A percentile compares a stretch with the other conserved stretches of the same genome.
phyloP scores from a whole-genome alignment of 2,113 vertebrate species.

The Zosterops japonicus region DNA sequence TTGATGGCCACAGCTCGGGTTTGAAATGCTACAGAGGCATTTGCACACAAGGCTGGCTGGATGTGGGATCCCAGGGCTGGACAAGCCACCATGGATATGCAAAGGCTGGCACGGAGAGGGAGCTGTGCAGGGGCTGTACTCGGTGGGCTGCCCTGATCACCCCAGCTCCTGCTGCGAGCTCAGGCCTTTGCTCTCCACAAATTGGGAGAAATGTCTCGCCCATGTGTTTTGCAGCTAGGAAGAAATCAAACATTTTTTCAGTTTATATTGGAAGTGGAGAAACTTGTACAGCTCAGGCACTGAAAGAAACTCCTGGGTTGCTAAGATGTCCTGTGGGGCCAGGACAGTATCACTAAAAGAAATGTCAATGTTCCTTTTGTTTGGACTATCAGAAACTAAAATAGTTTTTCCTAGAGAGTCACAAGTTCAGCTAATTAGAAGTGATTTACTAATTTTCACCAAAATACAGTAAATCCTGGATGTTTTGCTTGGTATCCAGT shows the following conservation, averaged over 20 bases:
- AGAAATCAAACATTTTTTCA: background rate
- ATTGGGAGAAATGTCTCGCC: background rate
- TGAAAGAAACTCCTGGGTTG: background rate
- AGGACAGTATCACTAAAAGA: background rate
- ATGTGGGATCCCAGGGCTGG: background rate
- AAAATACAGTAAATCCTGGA: background rate
- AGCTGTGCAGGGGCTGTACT: rapidly evolving
- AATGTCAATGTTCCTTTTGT: background rate
- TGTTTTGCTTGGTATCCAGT: background rate
- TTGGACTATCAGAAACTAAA: background rate
- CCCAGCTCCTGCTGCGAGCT: rapidly evolving
- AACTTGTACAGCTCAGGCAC: background rate
- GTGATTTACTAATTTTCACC: background rate
- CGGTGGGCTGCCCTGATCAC: background rate
- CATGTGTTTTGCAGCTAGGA: background rate
- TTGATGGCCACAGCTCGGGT: background rate
- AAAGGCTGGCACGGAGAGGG: rapidly evolving
- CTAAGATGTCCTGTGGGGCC: background rate
- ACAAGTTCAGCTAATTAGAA: background rate
- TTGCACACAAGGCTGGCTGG: background rate
- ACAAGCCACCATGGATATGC: rapidly evolving
- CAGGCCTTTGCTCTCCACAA: background rate
- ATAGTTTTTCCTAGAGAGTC: background rate
- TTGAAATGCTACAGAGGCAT: background rate
- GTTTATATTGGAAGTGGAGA: background rate